Evolutionary conservation across 2,888 invertebrate species (phyloP).

Genomic region (Drosophila helvetica): DNA sequence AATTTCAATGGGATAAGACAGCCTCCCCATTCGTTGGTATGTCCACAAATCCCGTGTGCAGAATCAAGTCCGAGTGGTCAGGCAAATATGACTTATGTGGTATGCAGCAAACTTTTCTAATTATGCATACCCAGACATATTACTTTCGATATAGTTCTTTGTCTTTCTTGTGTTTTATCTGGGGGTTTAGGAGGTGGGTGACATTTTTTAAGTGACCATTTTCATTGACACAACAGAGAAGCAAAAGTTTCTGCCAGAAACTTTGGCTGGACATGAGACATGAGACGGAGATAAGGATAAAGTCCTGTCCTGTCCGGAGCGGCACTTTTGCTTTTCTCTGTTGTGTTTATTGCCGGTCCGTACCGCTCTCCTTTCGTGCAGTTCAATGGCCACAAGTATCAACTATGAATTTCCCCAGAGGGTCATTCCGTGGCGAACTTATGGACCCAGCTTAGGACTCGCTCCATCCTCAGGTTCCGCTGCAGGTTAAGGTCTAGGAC

Average conservation of each 20-base stretch:
- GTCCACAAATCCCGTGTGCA: constrained; percentile 53
- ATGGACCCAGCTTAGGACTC: constrained; percentile 21
- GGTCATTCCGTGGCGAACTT: constrained; percentile 62
- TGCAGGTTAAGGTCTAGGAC: constrained; percentile 18
- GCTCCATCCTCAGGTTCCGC: constrained; percentile 6
- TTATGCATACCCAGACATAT: constrained; percentile 73
- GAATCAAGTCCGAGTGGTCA: constrained; percentile 48
- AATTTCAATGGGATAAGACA: constrained; percentile 55
- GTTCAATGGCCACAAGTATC: constrained; percentile 71
- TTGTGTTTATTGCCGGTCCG: constrained; percentile 58
- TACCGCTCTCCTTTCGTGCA: constrained; percentile 48
- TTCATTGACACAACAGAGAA: constrained; percentile 47
- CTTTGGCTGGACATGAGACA: constrained; percentile 51
- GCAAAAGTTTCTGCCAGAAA: constrained; percentile 62
- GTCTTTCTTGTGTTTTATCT: constrained; percentile 29
- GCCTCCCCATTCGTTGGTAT: constrained; percentile 28
- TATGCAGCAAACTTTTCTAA: constrained; percentile 67
- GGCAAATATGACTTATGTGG: constrained; percentile 64
- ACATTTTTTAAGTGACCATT: constrained; percentile 72
- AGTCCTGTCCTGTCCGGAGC: constrained; percentile 36
- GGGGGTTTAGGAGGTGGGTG: constrained; percentile 14
- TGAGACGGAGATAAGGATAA: constrained; percentile 57
- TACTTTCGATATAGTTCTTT: constrained; percentile 45
- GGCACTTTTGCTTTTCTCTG: constrained; percentile 46
- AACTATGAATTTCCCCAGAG: constrained; percentile 64